Conservation (phyloP, 2,888 invertebrate species). For the Pristionchus japonicus region DNA sequence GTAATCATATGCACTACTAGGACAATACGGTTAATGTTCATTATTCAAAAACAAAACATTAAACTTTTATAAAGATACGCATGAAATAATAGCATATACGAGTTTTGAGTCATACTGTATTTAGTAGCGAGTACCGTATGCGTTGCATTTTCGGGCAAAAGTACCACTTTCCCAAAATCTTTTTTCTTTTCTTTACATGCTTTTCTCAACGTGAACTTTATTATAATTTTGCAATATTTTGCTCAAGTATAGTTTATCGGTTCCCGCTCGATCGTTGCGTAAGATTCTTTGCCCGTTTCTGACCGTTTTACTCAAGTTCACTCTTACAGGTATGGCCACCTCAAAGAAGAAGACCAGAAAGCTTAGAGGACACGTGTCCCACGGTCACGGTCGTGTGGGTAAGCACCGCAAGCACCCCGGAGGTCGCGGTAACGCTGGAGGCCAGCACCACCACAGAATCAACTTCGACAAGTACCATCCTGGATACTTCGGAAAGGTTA, state of each 20-base stretch:
- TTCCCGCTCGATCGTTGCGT: too few species aligned
- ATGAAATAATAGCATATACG: neutral
- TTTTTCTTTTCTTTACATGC: constrained; percentile 13
- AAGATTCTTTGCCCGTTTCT: too few species aligned
- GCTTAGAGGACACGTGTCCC: constrained; percentile 98
- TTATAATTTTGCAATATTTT: too few species aligned
- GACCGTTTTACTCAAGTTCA: too few species aligned
- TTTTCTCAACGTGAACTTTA: neutral
- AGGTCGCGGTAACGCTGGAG: constrained; percentile 99
- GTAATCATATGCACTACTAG: too few species aligned
- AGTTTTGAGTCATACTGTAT: neutral
- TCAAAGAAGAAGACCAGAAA: constrained; percentile 87
- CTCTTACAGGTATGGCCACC: constrained; percentile 43
- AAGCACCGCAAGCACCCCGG: constrained; percentile 99
- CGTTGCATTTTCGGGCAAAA: neutral
- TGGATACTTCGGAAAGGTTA: constrained; percentile 95
- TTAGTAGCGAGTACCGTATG: neutral
- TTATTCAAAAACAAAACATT: too few species aligned
- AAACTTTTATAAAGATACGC: too few species aligned
- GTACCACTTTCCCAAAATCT: constrained; percentile 17
- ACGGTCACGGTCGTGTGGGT: constrained; percentile 98
- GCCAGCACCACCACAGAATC: constrained; percentile 98
- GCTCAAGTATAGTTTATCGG: too few species aligned
- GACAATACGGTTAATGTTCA: too few species aligned
- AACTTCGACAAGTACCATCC: constrained; percentile 99